These are phyloP conservation scores for Phytoseiulus persimilis DNA, from an alignment of 2,888 invertebrate species.

Conservation along the genomic window DNA sequence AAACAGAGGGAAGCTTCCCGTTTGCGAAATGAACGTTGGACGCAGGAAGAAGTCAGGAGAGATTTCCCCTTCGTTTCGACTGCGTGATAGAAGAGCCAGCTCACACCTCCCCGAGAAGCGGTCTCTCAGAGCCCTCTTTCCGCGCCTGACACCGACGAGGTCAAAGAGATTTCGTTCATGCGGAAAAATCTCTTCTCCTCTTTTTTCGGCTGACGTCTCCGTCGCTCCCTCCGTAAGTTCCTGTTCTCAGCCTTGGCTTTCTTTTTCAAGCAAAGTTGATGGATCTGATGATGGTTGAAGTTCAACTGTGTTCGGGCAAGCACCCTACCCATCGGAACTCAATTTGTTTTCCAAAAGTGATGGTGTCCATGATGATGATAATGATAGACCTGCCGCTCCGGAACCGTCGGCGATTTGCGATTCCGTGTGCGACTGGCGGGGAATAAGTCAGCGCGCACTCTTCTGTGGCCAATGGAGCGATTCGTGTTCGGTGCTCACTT, in stretches of 20 bases:
- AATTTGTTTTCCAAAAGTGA: not conserved
- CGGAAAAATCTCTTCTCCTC: not conserved
- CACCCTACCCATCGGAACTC: not conserved
- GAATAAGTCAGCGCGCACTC: not conserved
- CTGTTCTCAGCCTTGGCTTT: not conserved
- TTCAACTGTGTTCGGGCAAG: not conserved
- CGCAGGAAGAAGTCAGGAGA: no score
- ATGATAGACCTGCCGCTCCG: not conserved
- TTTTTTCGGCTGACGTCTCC: no score
- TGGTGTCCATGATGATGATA: not conserved
- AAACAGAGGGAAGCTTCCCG: no score
- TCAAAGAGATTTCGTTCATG: not conserved
- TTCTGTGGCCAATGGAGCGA: not conserved
- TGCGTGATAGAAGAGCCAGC: no score
- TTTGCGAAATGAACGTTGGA: no score
- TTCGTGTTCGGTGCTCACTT: not conserved
- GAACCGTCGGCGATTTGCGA: not conserved
- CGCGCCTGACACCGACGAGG: not conserved
- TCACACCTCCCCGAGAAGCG: not conserved
- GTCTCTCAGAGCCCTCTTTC: not conserved
- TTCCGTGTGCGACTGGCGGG: not conserved
- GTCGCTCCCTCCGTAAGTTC: not conserved
- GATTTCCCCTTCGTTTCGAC: no score
- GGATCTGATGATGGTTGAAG: not conserved
- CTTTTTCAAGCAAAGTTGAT: not conserved